phyloP scores from a whole-genome alignment of 92 coral and sea anemone species.

The Actinernus sp. region DNA sequence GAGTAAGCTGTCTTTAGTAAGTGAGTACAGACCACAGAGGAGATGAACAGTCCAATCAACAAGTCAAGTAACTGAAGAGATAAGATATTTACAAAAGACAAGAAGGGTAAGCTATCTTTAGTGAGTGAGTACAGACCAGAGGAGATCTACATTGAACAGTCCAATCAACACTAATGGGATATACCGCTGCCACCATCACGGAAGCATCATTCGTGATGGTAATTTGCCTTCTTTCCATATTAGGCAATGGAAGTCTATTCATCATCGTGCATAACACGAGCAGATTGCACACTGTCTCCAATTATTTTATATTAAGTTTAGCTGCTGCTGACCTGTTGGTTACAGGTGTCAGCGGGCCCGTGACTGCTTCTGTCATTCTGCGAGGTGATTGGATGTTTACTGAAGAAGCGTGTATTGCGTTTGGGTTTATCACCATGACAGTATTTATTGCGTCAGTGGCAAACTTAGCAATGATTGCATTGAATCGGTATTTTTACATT shows the following conservation, averaged over 20 bases:
- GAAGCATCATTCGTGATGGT: constrained; percentile 58
- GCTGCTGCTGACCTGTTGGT: constrained; percentile 91
- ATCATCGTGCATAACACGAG: constrained; percentile 44
- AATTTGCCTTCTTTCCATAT: constrained; percentile 50
- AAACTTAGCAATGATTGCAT: constrained; percentile 84
- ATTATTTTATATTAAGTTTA: constrained; percentile 80
- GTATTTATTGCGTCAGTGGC: constrained; percentile 89
- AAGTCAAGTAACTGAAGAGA: no score
- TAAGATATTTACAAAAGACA: no score
- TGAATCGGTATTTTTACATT: constrained; percentile 85
- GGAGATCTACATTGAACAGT: no score
- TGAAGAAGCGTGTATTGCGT: constrained; percentile 50
- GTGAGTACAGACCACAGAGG: no score
- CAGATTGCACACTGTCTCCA: constrained; percentile 67
- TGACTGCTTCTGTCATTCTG: constrained; percentile 73
- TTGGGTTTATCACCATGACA: constrained; percentile 80
- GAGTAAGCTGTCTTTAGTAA: no score
- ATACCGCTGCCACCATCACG: constrained; percentile 7
- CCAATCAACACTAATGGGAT: no score
- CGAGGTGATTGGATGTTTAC: constrained; percentile 68
- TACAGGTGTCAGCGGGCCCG: constrained; percentile 85
- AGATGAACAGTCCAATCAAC: no score
- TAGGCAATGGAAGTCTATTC: constrained; percentile 77
- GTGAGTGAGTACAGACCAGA: no score
- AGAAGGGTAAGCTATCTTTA: no score